These are phyloP conservation scores for Scelioninae gen. 1 DNA, from an alignment of 2,888 invertebrate genomes.

Conservation along the genomic window DNA sequence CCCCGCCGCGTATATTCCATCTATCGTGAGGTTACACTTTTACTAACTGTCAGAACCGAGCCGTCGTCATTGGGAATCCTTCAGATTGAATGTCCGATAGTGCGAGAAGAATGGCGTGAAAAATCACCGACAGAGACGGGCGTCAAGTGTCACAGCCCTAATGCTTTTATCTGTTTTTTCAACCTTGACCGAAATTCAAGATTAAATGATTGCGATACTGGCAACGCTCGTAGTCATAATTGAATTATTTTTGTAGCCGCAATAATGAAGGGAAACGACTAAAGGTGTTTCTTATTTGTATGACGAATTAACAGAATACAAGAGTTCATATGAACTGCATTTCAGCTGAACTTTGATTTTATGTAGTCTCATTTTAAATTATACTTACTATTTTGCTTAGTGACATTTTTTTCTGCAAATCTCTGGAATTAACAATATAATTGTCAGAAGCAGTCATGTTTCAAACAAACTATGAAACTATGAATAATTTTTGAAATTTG, in stretches of 20 bases:
- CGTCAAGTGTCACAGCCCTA: conserved; percentile 62
- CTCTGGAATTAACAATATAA: too few species aligned
- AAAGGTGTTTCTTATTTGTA: too few species aligned
- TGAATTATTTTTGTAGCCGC: conserved; percentile 19
- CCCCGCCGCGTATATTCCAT: conserved; percentile 48
- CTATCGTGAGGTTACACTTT: conserved; percentile 62
- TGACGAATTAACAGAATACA: too few species aligned
- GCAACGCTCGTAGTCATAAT: neutral
- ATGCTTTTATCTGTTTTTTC: conserved; percentile 59
- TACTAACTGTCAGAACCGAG: conserved; percentile 60
- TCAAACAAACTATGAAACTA: too few species aligned
- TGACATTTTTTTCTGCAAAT: too few species aligned
- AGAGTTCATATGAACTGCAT: too few species aligned
- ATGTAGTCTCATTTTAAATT: too few species aligned
- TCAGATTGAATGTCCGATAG: conserved; percentile 61
- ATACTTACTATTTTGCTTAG: too few species aligned
- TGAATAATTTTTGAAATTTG: too few species aligned
- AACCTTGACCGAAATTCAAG: conserved; percentile 58
- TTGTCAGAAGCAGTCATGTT: too few species aligned
- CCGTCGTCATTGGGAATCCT: conserved; percentile 63
- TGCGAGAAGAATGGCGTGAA: conserved; percentile 64
- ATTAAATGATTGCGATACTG: conserved; percentile 37
- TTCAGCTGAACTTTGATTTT: too few species aligned
- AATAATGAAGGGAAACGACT: conserved; percentile 8
- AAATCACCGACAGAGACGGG: conserved; percentile 56